Base-by-base conservation (phyloP, 2,888 invertebrate genomes). In the Pollenia angustigena region DNA sequence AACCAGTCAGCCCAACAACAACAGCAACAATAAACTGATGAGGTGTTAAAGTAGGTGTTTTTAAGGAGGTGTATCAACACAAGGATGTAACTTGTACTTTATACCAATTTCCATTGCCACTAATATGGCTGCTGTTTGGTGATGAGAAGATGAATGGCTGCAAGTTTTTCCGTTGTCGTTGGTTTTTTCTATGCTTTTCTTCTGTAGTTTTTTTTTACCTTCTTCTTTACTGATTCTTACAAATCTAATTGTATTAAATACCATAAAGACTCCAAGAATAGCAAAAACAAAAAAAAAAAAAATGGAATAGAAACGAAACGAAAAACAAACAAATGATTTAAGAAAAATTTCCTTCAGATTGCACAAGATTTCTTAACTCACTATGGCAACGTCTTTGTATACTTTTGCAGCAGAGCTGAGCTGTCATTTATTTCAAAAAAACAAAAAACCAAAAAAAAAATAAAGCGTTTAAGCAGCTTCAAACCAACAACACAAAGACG, bases 21-120 rank as follows among this genome's bases (percentile, higher is more conserved):
- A 50, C 72, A 79, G 64, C 66, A 74, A 69, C 80, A 80, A 80
- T 69, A 72, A 87, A 87, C 81, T 69, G 84, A 87, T 81, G 87
- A 87, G 87, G 87, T 87, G 87, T 84, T 87, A 87, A 84, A 87
- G 87, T 87, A 87, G 87, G 87, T 87, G 87, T 84, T 84, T 72
- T 78, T 46, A 86, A 86, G 86, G 82, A 86, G 86, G 79, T 76
- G 75, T 80, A 80, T 50, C 81, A 81, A 80, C 46, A 75, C 48
- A 78, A 68, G 74, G 46, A 69, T 79, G 66, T 79, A 52, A 54
- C 11, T 46, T 56, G 14, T 18, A 14, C 16, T 54, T 32, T 42
- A 11, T 66, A 60, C 6, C 44, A 10, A 10, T 44, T 62, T 52
- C 64, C 32, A 50, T 18, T 54, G 76, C 62, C 48, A 58, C 72